A percentile compares a stretch with the other conserved stretches of the same genome.
phyloP scores from a whole-genome alignment of 1,140 invertebrate species.

The Stegodyphus dumicola region DNA sequence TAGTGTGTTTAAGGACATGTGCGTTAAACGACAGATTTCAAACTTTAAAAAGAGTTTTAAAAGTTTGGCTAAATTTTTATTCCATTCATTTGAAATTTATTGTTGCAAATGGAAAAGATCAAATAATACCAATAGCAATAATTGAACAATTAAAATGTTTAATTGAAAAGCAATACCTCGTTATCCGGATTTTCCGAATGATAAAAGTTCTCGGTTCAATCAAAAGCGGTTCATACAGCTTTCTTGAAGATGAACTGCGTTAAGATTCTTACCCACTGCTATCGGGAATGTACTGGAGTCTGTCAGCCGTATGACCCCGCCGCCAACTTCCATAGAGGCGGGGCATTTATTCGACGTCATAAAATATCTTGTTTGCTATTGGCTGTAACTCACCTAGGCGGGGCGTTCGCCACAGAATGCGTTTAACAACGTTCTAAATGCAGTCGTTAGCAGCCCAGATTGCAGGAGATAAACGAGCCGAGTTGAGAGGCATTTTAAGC shows the following conservation, averaged over 20 bases:
- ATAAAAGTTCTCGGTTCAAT: not conserved
- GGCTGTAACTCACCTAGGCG: constrained; percentile 1
- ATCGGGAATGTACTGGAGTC: constrained; percentile 42
- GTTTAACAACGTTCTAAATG: constrained; percentile 55
- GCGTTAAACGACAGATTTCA: too few species aligned
- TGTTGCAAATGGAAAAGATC: not conserved
- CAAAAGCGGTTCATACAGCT: constrained; percentile 11
- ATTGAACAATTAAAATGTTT: not conserved
- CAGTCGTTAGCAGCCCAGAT: constrained; percentile 54
- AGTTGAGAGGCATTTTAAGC: constrained; percentile 30
- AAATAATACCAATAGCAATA: not conserved
- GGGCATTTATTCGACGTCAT: constrained; percentile 4
- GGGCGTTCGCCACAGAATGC: constrained; percentile 24
- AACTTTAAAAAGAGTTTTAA: too few species aligned
- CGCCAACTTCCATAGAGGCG: constrained; percentile 33
- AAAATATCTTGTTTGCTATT: not conserved
- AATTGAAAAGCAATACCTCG: constrained; percentile 4
- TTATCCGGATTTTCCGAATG: not conserved
- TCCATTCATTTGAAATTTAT: too few species aligned
- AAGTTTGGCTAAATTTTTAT: too few species aligned
- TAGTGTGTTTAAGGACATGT: too few species aligned
- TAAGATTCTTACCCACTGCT: constrained; percentile 32
- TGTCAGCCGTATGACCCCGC: constrained; percentile 33
- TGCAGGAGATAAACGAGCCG: constrained; percentile 51
- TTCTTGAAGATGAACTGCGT: not conserved